Evolutionary conservation across 2,888 invertebrate genomes (phyloP).

Genomic region (Gonocerus acuteangulatus): DNA sequence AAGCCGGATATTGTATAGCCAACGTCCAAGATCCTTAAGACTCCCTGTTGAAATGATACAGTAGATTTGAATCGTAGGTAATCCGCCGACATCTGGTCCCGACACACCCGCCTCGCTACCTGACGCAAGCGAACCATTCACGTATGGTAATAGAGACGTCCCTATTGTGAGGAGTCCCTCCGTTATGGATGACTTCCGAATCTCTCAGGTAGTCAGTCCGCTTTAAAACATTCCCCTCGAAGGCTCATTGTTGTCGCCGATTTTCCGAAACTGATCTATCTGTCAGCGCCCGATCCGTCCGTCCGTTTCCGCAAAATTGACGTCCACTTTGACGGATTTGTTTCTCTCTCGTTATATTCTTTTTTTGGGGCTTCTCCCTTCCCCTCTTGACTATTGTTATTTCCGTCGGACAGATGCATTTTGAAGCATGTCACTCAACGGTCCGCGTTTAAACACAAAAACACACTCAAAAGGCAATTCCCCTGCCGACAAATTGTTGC

Average conservation of each 20-base stretch:
- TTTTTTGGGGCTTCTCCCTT: neutral
- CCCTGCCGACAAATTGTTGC: too few relatives aligned
- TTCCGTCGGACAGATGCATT: neutral
- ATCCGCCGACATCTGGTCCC: too few relatives aligned
- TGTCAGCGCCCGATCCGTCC: neutral
- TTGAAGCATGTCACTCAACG: neutral
- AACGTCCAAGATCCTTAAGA: too few relatives aligned
- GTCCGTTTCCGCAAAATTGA: neutral
- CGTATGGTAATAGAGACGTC: too few relatives aligned
- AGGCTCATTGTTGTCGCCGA: neutral
- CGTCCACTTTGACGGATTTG: slow-evolving; percentile 17
- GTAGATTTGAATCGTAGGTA: too few relatives aligned
- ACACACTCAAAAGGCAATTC: too few relatives aligned
- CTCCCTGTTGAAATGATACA: too few relatives aligned
- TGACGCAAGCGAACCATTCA: too few relatives aligned
- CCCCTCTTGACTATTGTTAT: neutral
- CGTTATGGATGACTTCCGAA: slow-evolving; percentile 14
- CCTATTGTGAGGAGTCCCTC: neutral
- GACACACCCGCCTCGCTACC: too few relatives aligned
- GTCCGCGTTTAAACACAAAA: neutral
- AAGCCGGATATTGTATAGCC: too few relatives aligned
- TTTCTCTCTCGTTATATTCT: neutral
- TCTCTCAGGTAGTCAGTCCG: neutral
- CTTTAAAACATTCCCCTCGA: neutral
- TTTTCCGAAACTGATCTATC: neutral